Base-by-base conservation (phyloP, 2,888 invertebrate genomes). In the Pterobdella sp. region DNA sequence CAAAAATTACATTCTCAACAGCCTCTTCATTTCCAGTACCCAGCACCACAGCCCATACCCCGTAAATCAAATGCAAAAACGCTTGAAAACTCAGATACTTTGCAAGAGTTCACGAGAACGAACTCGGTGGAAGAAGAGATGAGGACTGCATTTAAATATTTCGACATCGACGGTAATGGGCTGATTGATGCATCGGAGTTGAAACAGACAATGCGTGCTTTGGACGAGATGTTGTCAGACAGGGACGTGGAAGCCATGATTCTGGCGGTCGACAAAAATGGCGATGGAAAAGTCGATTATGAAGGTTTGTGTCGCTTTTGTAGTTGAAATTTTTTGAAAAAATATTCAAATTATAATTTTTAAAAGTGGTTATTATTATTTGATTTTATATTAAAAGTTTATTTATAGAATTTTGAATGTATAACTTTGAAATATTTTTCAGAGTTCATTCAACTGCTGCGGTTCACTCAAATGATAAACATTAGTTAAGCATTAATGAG, bases 221-320 rank as follows among this genome's bases (percentile, higher is more conserved):
- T 75, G 26, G 75, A 74, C 1, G 73, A 73, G 34, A 36, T 68
- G 10, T 73, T 75, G 31, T 66, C 71, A 2, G 73, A 74, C 32
- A 26, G 71, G 14, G 74, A 75, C 34, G 72, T 75, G 18, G 65
- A 73, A 35, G 74, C 72, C n/a, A 75, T 75, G 75, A 74, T 75
- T 14, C 37, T 34, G 29, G 75, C 72, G 31, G 75, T 72, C 32
- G 75, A 75, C 66, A 70, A 72, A 37, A 74, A 75, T 56, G 36
- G 69, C 0, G 75, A 75, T 56, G 75, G 75, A 14, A 73, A 73
- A 36, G 69, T 75, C 42, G 74, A 71, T 72, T 75, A 74, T 68
- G 72, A 75, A 73, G 75, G 75, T 71, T 35, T 3, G 63, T 36
- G 60, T 7, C 10, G 4, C n/a, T 22, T 42, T 42, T 42, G 49